These are phyloP conservation scores for Lacanobia wlatinum DNA, from an alignment of 2,888 invertebrate species.

Conservation along the genomic window DNA sequence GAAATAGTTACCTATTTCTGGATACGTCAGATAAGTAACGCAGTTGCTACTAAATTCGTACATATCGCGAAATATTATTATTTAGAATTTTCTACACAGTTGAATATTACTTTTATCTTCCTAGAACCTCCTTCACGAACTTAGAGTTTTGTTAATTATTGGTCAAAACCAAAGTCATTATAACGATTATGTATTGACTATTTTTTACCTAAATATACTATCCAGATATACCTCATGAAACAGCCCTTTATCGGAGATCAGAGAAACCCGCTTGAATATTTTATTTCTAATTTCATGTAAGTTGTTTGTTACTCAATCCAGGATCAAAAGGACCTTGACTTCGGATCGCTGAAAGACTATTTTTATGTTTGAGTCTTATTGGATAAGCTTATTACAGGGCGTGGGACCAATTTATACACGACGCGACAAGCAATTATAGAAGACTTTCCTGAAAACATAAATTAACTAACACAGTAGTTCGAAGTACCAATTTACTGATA, in stretches of 20 bases:
- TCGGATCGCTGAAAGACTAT: background rate
- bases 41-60: background rate
- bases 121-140: background rate
- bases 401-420: background rate
- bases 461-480: conserved; percentile 7
- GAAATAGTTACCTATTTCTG: background rate
- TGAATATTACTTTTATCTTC: conserved; percentile 14
- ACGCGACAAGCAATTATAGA: background rate
- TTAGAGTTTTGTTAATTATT: background rate
- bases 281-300: conserved; percentile 26
- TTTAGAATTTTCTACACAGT: background rate
- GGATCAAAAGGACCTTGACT: background rate
- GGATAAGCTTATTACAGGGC: background rate
- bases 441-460: background rate
- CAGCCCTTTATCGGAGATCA: background rate
- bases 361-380: background rate
- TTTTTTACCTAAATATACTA: background rate
- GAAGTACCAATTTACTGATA: conserved; percentile 49
- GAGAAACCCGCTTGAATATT: conserved; percentile 30
- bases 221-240: background rate
- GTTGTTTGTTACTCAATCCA: conserved; percentile 8
- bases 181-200: conserved; percentile 19
- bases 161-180: conserved; percentile 1
- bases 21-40: background rate
- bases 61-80: background rate